Base-by-base conservation (phyloP, 2,888 invertebrate species). In the Dicyrtomina minuta region DNA sequence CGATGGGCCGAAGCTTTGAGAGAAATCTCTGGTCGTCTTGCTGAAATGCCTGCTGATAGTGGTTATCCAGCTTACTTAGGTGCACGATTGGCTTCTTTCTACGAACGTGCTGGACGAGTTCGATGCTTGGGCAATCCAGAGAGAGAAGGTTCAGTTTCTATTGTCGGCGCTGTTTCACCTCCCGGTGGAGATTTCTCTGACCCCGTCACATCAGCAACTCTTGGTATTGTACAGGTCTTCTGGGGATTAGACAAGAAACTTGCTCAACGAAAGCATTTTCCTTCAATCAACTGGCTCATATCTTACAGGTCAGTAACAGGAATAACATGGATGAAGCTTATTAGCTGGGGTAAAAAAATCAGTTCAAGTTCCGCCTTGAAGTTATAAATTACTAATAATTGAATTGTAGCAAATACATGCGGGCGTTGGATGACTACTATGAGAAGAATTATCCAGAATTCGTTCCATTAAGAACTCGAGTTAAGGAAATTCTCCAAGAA, bases 111-210 rank as follows among this genome's bases (percentile, higher is more conserved):
- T 76, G 99, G 99, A 76, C 88, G 98, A 72, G 95, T 98, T 78
- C 95, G 93, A 84, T 97, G 96, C 81, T 85, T 98, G 72, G 97
- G 98, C 79, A 98, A 96, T 84, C 99, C 99, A 4, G 95, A 96
- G 82, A 87, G 99, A 80, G 98, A 99, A 84, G 99, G 99, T 71
- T 96, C 96, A 70, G 98, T 99, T 68, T 97, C 96, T 79, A 99
- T 99, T 84, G 99, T 99, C 73, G 99, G 99, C 77, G 99, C 99
- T 81, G 98, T 99, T 74, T 99, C 98, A 1, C 99, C 98, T 56
- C 99, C 99, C 80, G 99, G 99, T 84, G 99, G 99, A 84, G 99
- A 99, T 86, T 99, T 99, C 88, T 97, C 99, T 20, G 99, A 99
- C 88, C 99, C 99, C 65, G 99, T 99, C 67, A 99, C 99, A 2